These are phyloP conservation scores for Raphicerus campestris DNA, from an alignment of 2,113 vertebrate genomes.

Conservation along the genomic window DNA sequence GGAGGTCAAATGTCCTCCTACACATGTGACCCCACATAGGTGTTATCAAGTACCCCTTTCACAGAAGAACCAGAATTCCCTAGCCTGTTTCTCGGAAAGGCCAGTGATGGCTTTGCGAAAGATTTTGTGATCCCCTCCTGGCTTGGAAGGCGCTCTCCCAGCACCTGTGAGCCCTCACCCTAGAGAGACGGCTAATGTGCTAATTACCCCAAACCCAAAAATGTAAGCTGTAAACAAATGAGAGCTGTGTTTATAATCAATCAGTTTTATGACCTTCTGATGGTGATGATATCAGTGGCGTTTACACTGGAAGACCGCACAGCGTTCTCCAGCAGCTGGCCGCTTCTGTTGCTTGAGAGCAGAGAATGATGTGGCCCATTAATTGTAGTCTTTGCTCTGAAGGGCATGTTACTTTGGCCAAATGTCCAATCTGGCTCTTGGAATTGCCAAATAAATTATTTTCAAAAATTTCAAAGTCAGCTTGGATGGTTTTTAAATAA, in stretches of 20 bases:
- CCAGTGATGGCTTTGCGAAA: constrained; percentile 21
- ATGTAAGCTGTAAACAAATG: constrained; percentile 97
- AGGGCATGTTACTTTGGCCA: constrained; percentile 77
- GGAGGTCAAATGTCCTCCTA: constrained; percentile 66
- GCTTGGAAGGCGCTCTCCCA: constrained; percentile 47
- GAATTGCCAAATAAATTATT: constrained; percentile 64
- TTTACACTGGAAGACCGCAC: constrained; percentile 92
- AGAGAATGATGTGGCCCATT: constrained; percentile 75
- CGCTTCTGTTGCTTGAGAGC: constrained; percentile 81
- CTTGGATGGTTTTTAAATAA: constrained; percentile 65
- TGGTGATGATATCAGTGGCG: constrained; percentile 97
- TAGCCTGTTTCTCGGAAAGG: background rate
- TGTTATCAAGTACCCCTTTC: constrained; percentile 60
- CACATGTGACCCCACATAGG: constrained; percentile 42
- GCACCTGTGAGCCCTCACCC: constrained; percentile 97
- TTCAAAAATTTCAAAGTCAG: constrained; percentile 62
- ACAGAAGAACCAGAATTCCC: constrained; percentile 40
- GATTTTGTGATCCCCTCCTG: constrained; percentile 10
- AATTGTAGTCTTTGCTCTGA: constrained; percentile 73
- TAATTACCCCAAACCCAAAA: constrained; percentile 93
- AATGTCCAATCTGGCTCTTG: constrained; percentile 64
- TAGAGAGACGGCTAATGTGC: constrained; percentile 92
- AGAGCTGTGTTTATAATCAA: constrained; percentile 99
- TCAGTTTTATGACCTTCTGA: constrained; percentile 99
- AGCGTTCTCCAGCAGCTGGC: constrained; percentile 91